Evolutionary conservation across 2,888 invertebrate genomes (phyloP).

Genomic region (Pristionchus exspectatus): DNA sequence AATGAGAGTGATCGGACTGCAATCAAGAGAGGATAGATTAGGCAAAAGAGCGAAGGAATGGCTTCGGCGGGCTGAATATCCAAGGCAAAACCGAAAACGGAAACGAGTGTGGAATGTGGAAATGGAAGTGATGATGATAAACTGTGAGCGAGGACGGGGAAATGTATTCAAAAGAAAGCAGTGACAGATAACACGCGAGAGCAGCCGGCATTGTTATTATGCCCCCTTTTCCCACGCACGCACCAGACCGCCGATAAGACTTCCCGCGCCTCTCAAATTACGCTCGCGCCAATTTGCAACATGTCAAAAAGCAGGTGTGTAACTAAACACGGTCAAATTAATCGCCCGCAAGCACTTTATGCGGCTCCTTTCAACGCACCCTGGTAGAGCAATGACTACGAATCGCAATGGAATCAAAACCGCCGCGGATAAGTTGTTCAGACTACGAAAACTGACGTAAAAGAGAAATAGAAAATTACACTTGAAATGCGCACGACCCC

Average conservation of each 20-base stretch:
- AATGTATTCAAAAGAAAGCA: conserved; percentile 13
- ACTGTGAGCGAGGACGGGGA: not conserved
- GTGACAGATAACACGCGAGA: not conserved
- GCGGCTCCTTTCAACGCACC: not conserved
- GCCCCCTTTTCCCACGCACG: not conserved
- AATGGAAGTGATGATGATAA: not conserved
- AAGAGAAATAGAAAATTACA: not conserved
- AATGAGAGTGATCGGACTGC: conserved; percentile 41
- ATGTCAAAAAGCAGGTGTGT: not conserved
- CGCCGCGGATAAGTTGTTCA: not conserved
- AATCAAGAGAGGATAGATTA: conserved; percentile 18
- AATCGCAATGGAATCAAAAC: not conserved
- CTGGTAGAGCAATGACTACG: not conserved
- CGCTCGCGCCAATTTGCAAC: not conserved
- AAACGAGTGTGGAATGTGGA: not conserved
- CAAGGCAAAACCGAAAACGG: conserved; percentile 4
- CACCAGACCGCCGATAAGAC: not conserved
- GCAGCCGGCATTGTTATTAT: not conserved
- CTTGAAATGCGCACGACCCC: conserved; percentile 1
- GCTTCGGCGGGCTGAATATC: conserved; percentile 8
- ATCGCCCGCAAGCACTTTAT: not conserved
- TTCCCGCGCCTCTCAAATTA: conserved; percentile 14
- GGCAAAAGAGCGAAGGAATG: not conserved
- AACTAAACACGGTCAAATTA: not conserved
- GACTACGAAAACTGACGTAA: not conserved